These are phyloP conservation scores for Ophion ellenae DNA, from an alignment of 2,888 invertebrate genomes.

Conservation along the genomic window DNA sequence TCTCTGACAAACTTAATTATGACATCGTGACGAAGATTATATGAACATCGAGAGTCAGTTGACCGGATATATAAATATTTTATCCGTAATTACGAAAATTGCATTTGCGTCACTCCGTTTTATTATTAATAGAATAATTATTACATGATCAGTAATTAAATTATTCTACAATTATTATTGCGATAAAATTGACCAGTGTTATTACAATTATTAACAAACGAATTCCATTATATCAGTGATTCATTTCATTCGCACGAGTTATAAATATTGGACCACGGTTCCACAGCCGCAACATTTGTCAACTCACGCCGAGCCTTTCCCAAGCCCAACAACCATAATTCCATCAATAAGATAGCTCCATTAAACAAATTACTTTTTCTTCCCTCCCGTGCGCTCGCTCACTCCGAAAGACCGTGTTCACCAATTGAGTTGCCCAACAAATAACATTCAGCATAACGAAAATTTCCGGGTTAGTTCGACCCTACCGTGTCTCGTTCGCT, in stretches of 20 bases:
- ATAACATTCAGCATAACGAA: slow-evolving; percentile 28
- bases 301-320: background rate
- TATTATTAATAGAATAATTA: background rate
- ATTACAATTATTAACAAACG: background rate
- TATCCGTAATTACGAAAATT: background rate
- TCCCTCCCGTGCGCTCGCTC: background rate
- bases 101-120: background rate
- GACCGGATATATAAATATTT: background rate
- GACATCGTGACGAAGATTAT: background rate
- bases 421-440: slow-evolving; percentile 46
- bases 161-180: background rate
- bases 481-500: background rate
- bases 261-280: background rate
- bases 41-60: background rate
- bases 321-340: background rate
- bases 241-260: background rate
- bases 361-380: background rate
- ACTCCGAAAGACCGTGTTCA: slow-evolving; percentile 7
- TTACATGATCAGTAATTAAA: background rate
- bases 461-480: slow-evolving; percentile 39
- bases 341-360: background rate
- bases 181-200: background rate
- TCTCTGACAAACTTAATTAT: background rate
- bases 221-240: background rate
- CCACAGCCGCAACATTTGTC: background rate